phyloP scores from a whole-genome alignment of 1,140 invertebrate species.

The Heliconius hermathena region DNA sequence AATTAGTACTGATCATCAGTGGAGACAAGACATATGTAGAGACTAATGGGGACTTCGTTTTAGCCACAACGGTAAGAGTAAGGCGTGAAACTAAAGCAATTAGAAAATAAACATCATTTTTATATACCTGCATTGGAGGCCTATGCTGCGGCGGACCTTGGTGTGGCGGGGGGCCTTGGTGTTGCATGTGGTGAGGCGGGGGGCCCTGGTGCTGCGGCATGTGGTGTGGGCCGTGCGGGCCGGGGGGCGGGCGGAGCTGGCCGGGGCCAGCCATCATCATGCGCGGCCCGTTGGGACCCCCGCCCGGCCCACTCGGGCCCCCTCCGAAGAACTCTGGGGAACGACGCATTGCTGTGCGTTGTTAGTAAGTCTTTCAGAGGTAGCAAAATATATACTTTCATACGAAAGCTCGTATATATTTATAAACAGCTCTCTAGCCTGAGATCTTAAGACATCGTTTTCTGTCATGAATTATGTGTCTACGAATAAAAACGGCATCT shows the following conservation, averaged over 20 bases:
- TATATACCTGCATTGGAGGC: slow-evolving; percentile 83
- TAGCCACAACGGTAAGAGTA: not conserved
- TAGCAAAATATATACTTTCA: no score
- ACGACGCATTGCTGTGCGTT: slow-evolving; percentile 24
- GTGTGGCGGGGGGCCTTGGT: slow-evolving; percentile 73
- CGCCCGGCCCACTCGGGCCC: slow-evolving; percentile 65
- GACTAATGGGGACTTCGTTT: not conserved
- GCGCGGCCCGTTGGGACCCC: slow-evolving; percentile 65
- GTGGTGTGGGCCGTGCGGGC: slow-evolving; percentile 63
- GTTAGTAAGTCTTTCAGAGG: no score
- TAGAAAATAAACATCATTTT: not conserved
- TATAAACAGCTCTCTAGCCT: no score
- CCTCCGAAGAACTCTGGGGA: slow-evolving; percentile 71
- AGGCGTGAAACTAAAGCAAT: not conserved
- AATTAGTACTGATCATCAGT: no score
- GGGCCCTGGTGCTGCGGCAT: slow-evolving; percentile 74
- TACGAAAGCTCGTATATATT: no score
- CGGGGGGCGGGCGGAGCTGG: slow-evolving; percentile 72
- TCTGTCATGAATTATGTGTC: no score
- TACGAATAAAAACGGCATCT: no score
- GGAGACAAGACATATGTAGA: no score
- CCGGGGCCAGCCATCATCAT: slow-evolving; percentile 76
- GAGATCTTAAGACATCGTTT: no score
- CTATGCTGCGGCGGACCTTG: slow-evolving; percentile 84
- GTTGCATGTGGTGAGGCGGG: slow-evolving; percentile 72